Conservation (phyloP, 1,140 invertebrate genomes). For the Drosophila lacteicornis region DNA sequence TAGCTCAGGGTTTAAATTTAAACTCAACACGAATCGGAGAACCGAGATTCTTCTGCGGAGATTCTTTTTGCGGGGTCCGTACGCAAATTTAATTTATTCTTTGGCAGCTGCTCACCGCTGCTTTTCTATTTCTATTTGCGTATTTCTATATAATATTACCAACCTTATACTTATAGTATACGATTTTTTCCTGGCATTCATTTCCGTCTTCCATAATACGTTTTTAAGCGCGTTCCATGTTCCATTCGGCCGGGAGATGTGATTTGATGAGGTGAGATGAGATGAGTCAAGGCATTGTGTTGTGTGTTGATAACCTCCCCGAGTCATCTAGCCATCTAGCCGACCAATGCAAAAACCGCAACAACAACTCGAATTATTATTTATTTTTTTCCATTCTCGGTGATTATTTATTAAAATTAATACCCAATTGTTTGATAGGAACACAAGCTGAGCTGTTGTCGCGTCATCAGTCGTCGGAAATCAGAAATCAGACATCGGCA, state of each 20-base stretch:
- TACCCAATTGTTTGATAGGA: slow-evolving; percentile 80
- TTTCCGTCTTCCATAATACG: slow-evolving; percentile 83
- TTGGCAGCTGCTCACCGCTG: slow-evolving; percentile 62
- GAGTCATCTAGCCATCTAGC: slow-evolving; percentile 40
- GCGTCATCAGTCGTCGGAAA: slow-evolving; percentile 63
- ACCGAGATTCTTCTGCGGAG: slow-evolving; percentile 43
- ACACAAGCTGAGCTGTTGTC: slow-evolving; percentile 46
- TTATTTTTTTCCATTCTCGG: slow-evolving; percentile 71
- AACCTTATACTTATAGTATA: slow-evolving; percentile 35
- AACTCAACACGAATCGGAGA: slow-evolving; percentile 50
- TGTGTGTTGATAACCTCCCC: slow-evolving; percentile 76
- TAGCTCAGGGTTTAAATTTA: slow-evolving; percentile 81
- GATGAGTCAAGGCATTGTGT: slow-evolving; percentile 75
- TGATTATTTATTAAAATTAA: slow-evolving; percentile 83
- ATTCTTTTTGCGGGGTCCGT: slow-evolving; percentile 40
- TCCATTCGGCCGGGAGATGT: slow-evolving; percentile 47
- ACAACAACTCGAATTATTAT: slow-evolving; percentile 61
- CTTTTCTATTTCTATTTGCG: slow-evolving; percentile 67
- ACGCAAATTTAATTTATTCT: slow-evolving; percentile 81
- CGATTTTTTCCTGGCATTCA: slow-evolving; percentile 73
- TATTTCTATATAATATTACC: slow-evolving; percentile 70
- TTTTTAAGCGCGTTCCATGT: slow-evolving; percentile 77
- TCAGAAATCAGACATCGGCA: slow-evolving; percentile 16
- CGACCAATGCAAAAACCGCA: slow-evolving; percentile 63
- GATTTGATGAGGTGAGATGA: slow-evolving; percentile 18